These are phyloP conservation scores for Camptogramma bilineatum DNA, from an alignment of 2,888 invertebrate genomes.

Conservation along the genomic window DNA sequence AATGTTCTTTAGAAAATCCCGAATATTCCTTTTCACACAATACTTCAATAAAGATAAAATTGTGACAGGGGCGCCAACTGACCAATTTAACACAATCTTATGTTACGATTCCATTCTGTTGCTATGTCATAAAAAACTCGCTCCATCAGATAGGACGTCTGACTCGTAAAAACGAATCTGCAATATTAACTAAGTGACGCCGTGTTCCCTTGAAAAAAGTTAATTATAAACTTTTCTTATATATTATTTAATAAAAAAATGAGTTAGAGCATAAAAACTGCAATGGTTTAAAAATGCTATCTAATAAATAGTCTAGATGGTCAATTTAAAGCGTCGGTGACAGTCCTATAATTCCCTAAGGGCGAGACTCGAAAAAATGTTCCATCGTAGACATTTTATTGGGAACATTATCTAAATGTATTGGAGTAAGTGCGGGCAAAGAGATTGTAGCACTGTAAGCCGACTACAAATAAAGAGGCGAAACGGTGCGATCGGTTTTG, in stretches of 20 bases:
- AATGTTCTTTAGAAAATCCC: not conserved
- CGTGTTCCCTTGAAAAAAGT: not conserved
- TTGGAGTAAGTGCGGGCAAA: conserved; percentile 56
- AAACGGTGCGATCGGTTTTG: conserved; percentile 65
- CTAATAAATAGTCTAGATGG: conserved; percentile 4
- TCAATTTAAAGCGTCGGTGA: conserved; percentile 19
- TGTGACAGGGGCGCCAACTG: not conserved
- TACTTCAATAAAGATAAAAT: not conserved
- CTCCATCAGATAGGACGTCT: not conserved
- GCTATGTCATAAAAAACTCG: not conserved
- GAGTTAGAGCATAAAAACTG: not conserved
- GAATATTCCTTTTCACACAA: not conserved
- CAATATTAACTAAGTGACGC: not conserved
- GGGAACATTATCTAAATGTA: conserved; percentile 52
- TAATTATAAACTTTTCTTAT: too few species aligned
- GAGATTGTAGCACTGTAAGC: conserved; percentile 65
- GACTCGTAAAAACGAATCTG: not conserved
- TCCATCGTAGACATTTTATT: conserved; percentile 44
- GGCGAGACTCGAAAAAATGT: conserved; percentile 41
- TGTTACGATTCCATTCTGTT: not conserved
- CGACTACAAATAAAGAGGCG: conserved; percentile 66
- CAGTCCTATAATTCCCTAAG: conserved; percentile 35
- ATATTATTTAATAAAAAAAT: not conserved
- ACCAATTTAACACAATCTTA: not conserved
- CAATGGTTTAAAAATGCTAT: not conserved